Base-by-base conservation (phyloP, 2,113 vertebrate genomes). In the Zosterops pallidus region DNA sequence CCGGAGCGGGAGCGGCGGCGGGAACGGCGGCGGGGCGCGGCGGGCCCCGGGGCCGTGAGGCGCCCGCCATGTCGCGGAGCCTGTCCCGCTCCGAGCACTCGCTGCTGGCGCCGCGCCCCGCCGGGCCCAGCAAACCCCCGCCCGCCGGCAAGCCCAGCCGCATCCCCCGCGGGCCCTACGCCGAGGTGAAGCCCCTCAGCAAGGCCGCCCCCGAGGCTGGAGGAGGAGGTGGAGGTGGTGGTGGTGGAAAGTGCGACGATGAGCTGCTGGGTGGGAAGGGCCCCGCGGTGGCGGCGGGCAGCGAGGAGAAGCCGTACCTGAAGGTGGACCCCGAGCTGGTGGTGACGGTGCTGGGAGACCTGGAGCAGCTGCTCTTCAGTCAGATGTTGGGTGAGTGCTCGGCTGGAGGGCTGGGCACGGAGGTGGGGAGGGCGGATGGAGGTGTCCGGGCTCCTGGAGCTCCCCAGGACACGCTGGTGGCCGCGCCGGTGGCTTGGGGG, bases 331-430 rank as follows among this genome's bases (percentile, higher is more conserved):
- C 99, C 20, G 99, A 99, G 97, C 98, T 99, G 59, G 99, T 99
- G 96, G 99, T 99, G 95, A 99, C 99, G 1, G 99, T 99, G 89
- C 98, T 99, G 96, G 99, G 99, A 4, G 99, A 99, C 97, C 97
- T 99, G 96, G 99, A 99, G 96, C 99, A 99, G 98, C 98, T 99
- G 37, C 99, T 99, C 55, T 99, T 99, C 98, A 99, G 99, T 96
- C 99, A 99, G 94, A 99, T 99, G 97, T 95, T 99, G 72, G 99
- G 99, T 99, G 96, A 99, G 99, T 99, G 89, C 39, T 39, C 39
- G 39, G 39, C 39, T 39, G 39, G 39, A 39, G 39, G 39, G 39
- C 39, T 37, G 37, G 37, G 37, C 37, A 37, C 37, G 37, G 37
- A 37, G 37, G 9, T 37, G 37, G 37, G 37, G 37, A 37, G 37